Percentiles rank a stretch among this genome's conserved stretches.
These are phyloP conservation scores for Ctenomys sociabilis DNA, from an alignment of 2,113 vertebrate species.

Conservation along the genomic window DNA sequence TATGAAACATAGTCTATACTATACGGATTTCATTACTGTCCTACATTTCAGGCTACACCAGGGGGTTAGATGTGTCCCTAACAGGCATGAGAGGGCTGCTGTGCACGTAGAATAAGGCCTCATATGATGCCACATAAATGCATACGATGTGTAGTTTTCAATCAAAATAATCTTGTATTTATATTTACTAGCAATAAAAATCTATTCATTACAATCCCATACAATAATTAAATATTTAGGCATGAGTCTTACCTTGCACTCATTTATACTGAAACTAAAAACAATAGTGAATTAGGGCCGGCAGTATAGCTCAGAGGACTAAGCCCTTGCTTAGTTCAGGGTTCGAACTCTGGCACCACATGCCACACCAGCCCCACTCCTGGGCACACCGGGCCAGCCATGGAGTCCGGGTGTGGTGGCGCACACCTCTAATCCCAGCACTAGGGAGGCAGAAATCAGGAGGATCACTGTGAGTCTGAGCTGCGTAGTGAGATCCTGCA, in stretches of 20 bases:
- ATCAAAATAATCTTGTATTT: background rate
- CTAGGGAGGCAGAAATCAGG: no score
- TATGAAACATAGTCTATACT: background rate
- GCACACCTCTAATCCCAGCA: no score
- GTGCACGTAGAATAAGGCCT: background rate
- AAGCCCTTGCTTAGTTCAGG: no score
- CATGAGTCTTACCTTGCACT: background rate
- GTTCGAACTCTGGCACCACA: no score
- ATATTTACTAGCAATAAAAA: background rate
- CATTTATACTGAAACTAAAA: background rate
- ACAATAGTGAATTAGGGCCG: background rate
- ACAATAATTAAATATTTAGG: background rate
- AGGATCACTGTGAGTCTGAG: no score
- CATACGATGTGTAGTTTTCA: background rate
- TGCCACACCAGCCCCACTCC: no score
- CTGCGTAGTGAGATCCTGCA: no score
- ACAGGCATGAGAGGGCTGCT: background rate
- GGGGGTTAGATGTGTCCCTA: background rate
- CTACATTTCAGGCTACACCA: background rate
- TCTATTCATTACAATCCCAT: background rate
- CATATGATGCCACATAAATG: background rate
- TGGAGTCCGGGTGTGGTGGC: no score
- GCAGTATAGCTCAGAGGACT: no score
- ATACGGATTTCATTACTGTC: background rate
- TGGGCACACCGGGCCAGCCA: no score